Evolutionary conservation across 2,888 invertebrate genomes (phyloP), one percentile per base, ranked within the genome.

Genomic region (Xanthia icteritia): DNA sequence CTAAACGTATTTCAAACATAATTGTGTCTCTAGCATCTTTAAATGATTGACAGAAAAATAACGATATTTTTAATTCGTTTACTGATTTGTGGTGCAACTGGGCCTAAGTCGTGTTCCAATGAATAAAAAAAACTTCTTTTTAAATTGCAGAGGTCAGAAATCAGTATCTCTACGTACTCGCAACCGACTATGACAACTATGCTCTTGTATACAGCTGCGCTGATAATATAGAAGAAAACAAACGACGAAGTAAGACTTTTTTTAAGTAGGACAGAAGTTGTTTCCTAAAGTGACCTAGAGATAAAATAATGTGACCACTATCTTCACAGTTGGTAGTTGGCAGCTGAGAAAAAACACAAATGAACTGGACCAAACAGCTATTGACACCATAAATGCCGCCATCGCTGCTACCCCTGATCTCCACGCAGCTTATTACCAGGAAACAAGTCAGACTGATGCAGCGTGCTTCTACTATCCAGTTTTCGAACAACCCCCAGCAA

Each of bases 381-480:
- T 89, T 90, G 45, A 85, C 89, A 13, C 4, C 9, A 68, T 77
- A 8, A 31, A 65, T 79, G 0, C 2, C 20, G 58, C 20, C 36
- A 48, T 78, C 48, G 0, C 0, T 36, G 13, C 23, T 17, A 79
- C 31, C 4, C 6, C 42, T 1, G 79, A 51, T 6, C 78, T 78
- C 1, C 0, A 0, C 2, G 2, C 2, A 58, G 11, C 0, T 4
- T 95, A 94, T 86, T 96, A 93, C 77, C 88, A 90, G 11, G 27
- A 74, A 1, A 94, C 93, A 0, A 90, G 90, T 13, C 96, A 95
- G 71, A 90, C 88, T 56, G 81, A 90, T 66, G 85, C 85, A 4
- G 92, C 91, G 0, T 96, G 96, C 81, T 96, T 96, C 94, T 88
- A 94, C 82, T 96, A 95, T 73, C 96, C 96, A 0, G 91, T 81